phyloP scores from a whole-genome alignment of 2,888 invertebrate species.

The Trachelus iudaicus region DNA sequence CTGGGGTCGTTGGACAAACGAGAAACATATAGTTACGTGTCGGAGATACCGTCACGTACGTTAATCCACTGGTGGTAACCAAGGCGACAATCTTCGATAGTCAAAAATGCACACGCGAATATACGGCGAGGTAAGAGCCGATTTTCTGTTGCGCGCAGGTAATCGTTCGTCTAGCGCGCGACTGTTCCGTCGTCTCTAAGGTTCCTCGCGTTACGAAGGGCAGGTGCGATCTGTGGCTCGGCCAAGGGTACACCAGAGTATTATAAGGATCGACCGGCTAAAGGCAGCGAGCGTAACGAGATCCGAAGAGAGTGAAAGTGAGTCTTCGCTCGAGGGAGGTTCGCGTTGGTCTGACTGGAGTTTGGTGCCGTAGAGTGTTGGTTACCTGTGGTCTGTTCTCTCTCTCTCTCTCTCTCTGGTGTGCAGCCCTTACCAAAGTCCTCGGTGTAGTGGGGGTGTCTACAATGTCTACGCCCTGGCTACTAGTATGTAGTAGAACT shows the following conservation, averaged over 20 bases:
- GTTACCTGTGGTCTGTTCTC: conserved; percentile 55
- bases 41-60: neutral
- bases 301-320: conserved; percentile 61
- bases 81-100: no score
- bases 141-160: neutral
- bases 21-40: neutral
- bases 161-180: neutral
- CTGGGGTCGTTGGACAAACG: neutral
- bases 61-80: neutral
- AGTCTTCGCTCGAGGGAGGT: conserved; percentile 65
- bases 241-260: conserved; percentile 32
- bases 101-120: neutral
- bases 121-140: neutral
- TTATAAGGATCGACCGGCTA: conserved; percentile 30
- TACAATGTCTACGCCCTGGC: conserved; percentile 68
- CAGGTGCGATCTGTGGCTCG: conserved; percentile 45
- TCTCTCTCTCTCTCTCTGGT: conserved; percentile 25
- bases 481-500: conserved; percentile 68
- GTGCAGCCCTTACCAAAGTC: conserved; percentile 56
- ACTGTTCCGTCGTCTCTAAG: neutral
- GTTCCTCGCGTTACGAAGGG: conserved; percentile 35
- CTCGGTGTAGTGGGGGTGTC: conserved; percentile 31
- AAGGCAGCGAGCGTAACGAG: conserved; percentile 10
- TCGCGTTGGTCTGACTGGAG: conserved; percentile 64
- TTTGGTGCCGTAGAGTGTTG: conserved; percentile 57